Evolutionary conservation across 2,888 invertebrate species (phyloP).

Genomic region (Eubasilissa splendida): DNA sequence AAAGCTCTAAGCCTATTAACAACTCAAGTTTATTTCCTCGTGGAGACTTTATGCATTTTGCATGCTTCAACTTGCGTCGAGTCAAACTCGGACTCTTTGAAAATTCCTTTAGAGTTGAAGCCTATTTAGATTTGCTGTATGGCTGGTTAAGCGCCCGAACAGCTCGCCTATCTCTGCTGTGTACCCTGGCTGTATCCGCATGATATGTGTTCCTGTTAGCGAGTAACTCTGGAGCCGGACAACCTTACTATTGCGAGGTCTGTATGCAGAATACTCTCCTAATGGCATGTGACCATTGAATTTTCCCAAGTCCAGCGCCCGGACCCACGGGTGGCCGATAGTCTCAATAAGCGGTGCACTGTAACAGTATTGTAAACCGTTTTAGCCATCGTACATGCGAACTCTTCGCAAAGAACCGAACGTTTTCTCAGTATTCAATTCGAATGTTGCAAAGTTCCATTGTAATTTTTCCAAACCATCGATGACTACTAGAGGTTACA

Average conservation of each 20-base stretch:
- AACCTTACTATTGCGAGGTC: constrained; percentile 15
- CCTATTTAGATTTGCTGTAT: no score
- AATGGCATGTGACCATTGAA: constrained; percentile 39
- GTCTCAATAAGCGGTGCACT: constrained; percentile 27
- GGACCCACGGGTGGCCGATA: constrained; percentile 12
- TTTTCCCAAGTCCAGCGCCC: constrained; percentile 1
- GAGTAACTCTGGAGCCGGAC: background rate
- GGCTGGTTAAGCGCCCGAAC: no score
- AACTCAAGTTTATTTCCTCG: no score
- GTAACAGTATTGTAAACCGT: constrained; percentile 24
- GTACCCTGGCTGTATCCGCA: background rate
- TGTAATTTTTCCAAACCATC: constrained; percentile 33
- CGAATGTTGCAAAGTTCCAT: constrained; percentile 16
- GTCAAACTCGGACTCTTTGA: no score
- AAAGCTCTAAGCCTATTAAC: no score
- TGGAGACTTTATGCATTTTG: no score
- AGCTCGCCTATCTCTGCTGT: no score
- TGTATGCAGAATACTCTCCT: constrained; percentile 26
- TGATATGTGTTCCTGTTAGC: constrained; percentile 20
- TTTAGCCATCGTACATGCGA: background rate
- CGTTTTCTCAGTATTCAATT: constrained; percentile 28
- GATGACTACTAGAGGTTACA: background rate
- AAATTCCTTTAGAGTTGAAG: no score
- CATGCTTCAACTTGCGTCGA: no score
- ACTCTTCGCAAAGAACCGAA: constrained; percentile 12